Base-by-base conservation (phyloP, 92 coral and sea anemone species). In the Phymanthus crucifer region DNA sequence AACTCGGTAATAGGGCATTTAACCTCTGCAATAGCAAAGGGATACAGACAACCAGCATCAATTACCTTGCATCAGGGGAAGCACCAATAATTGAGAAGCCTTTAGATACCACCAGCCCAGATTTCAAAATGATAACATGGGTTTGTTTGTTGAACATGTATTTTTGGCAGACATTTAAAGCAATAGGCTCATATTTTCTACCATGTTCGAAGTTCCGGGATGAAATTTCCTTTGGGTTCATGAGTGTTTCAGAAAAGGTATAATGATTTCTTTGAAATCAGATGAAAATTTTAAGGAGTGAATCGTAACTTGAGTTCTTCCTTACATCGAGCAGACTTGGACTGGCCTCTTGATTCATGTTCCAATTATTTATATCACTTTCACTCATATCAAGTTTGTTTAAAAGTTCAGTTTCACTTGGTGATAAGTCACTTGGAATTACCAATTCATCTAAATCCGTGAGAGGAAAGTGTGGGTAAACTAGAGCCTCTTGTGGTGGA, bases 31-130 rank as follows among this genome's bases (percentile, higher is more conserved):
- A 50, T 26, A 23, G 78, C 72, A n/a, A 82, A 82, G 14, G 40
- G 34, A 1, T 26, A 9, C 1, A 32, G 2, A 13, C 83, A 72
- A 31, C 80, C 85, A 12, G 19, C 6, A 43, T 84, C 81, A 12
- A 75, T 54, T 37, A 88, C 75, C 80, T 84, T 31, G 57, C 91
- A 84, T 81, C 86, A 1, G 86, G 89, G 4, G 83, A 19, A 4
- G 75, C 83, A 1, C 74, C 90, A 31, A 85, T 74, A 31, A 85
- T 81, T n/a, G n/a, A n/a, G n/a, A n/a, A n/a, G n/a, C n/a, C 5
- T 32, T 72, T 31, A 26, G 71, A 88, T 29, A 46, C 84, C 24
- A 69, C 83, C 37, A 81, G 32, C 13, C 76, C 83, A 47, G 50
- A 72, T 23, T 26, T 40, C 34, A 50, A 67, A 23, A 84, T 79